A percentile compares a stretch with the other conserved stretches of the same genome.
Evolutionary conservation across 92 coral and sea anemone species (phyloP).

Genomic region (Parazoanthus darwini): DNA sequence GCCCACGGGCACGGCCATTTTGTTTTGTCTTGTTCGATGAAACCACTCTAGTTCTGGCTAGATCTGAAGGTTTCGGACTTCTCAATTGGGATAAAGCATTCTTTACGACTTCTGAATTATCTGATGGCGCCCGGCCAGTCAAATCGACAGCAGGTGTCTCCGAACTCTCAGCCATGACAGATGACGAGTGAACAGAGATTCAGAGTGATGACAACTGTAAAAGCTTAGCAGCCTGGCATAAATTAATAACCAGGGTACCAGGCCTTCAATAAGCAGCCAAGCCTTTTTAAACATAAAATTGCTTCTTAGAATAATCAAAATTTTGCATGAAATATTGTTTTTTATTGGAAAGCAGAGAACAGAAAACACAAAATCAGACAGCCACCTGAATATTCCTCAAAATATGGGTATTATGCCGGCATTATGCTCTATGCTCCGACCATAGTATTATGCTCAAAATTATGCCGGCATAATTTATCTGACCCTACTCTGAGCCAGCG

Average conservation of each 20-base stretch:
- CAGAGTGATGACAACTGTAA: slow-evolving; percentile 20
- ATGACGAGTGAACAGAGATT: slow-evolving; percentile 5
- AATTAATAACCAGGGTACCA: slow-evolving; percentile 37
- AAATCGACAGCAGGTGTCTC: slow-evolving; percentile 34
- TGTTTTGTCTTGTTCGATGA: slow-evolving; percentile 42
- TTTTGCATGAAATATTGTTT: not conserved
- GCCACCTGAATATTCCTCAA: too few species aligned
- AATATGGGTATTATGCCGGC: too few species aligned
- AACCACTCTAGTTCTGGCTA: slow-evolving; percentile 56
- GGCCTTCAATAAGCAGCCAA: slow-evolving; percentile 33
- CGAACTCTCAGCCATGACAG: slow-evolving; percentile 40
- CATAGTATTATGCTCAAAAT: too few species aligned
- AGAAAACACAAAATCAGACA: too few species aligned
- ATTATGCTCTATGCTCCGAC: too few species aligned
- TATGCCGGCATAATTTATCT: too few species aligned
- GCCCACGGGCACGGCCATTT: slow-evolving; percentile 46
- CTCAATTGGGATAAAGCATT: slow-evolving; percentile 40
- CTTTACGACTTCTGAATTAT: slow-evolving; percentile 30
- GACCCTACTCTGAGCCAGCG: too few species aligned
- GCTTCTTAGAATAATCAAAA: too few species aligned
- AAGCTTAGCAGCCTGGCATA: slow-evolving; percentile 51
- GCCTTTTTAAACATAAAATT: too few species aligned
- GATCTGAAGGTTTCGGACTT: slow-evolving; percentile 49
- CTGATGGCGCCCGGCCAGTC: slow-evolving; percentile 44
- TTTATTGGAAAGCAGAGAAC: too few species aligned